Conservation (phyloP, 2,113 vertebrate species). For the Nycticorax nycticorax region DNA sequence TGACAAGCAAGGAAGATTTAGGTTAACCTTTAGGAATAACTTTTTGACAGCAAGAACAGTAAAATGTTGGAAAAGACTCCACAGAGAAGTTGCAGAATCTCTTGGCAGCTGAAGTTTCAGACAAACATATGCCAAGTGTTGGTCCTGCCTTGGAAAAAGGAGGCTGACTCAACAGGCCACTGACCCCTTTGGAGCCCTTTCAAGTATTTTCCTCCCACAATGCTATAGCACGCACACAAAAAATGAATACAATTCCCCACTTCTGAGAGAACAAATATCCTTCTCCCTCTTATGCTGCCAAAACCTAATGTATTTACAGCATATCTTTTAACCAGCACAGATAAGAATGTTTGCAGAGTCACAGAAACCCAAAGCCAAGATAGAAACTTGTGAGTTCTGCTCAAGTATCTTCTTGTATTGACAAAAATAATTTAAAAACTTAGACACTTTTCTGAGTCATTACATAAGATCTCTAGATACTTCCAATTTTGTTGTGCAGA, state of each 20-base stretch:
- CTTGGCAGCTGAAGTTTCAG: not conserved
- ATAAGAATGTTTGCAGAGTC: not conserved
- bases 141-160: not conserved
- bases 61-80: not conserved
- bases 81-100: not conserved
- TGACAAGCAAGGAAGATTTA: not conserved
- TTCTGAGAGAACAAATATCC: not conserved
- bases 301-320: not conserved
- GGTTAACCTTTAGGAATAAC: not conserved
- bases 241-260: not conserved
- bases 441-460: not conserved
- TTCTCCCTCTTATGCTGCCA: not conserved
- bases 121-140: not conserved
- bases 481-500: not conserved
- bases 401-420: not conserved
- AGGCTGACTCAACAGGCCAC: not conserved
- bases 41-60: not conserved
- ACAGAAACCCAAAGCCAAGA: not conserved
- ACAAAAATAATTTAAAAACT: not conserved
- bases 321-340: not conserved
- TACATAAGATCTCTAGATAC: not conserved
- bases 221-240: not conserved
- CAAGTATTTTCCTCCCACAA: not conserved
- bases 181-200: not conserved
- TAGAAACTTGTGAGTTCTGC: not conserved